Evolutionary conservation across 2,797 vertebrate genomes (phyloP), one percentile per base, ranked within the genome.

Genomic region (Hypotaenidia philippensis): DNA sequence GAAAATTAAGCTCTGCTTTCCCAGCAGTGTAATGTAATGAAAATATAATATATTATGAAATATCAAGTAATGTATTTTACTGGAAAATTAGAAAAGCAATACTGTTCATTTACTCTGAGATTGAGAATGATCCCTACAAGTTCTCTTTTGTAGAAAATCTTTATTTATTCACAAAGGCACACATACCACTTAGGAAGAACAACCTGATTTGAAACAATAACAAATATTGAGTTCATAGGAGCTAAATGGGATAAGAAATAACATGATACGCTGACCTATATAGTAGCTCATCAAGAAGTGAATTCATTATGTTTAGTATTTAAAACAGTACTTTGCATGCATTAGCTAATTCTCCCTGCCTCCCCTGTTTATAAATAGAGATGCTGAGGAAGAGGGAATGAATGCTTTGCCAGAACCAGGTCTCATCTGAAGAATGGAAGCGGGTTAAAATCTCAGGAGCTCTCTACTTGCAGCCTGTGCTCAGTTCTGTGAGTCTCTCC

Each of bases 1-100:
- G 79, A 76, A 90, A 95, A 93, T 72, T 81, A 74, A 90, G 47
- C 25, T 80, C 27, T 59, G 26, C 21, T 60, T 95, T 94, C 70
- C 55, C 66, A 93, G 79, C 44, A 86, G 72, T n/a, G 38, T 40
- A 76, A 57, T 64, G 75, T 55, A 83, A 78, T 65, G 69, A 87
- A 93, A 91, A 75, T 29, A 44, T 21, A 91, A 80, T 45, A 25
- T 71, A 85, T 69, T 3, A 11, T 55, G 31, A 56, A 89, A 66
- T 82, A 79, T n/a, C 44, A 63, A 57, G 41, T 65, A 91, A 94
- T 63, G 34, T 45, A 38, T 94, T 91, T 93, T 90, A 76, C 66
- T 52, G 56, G 72, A 86, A 92, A 83, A 90, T 76, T 76, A 89
- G 55, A 72, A 93, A 88, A 82, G 11, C 19, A 89, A 71, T 57